Evolutionary conservation across 2,797 vertebrate species (phyloP).

Genomic region (Phataginus tetradactyla): DNA sequence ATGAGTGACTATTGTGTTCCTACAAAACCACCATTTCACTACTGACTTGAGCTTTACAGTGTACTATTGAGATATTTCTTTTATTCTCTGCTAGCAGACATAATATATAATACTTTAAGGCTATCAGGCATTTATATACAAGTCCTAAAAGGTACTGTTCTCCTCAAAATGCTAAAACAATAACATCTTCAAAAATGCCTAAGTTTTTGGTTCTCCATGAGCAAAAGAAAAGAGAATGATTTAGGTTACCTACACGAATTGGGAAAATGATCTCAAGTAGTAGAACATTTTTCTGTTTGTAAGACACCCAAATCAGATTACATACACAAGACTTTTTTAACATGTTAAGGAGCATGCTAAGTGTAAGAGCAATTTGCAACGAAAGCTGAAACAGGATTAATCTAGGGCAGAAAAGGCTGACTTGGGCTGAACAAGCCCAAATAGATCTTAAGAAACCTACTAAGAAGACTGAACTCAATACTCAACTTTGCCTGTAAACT

Average conservation of each 20-base stretch:
- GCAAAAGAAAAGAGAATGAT: slow-evolving; percentile 48
- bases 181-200: slow-evolving; percentile 48
- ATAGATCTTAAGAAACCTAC: slow-evolving; percentile 38
- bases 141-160: slow-evolving; percentile 18
- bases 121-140: slow-evolving; percentile 1
- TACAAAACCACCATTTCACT: slow-evolving; percentile 67
- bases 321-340: slow-evolving; percentile 50
- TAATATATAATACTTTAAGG: slow-evolving; percentile 28
- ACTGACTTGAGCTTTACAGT: background rate
- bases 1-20: slow-evolving; percentile 60
- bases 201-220: slow-evolving; percentile 7
- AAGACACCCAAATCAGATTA: slow-evolving; percentile 73
- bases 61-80: slow-evolving; percentile 28
- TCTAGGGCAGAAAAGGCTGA: slow-evolving; percentile 40
- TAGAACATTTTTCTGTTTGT: slow-evolving; percentile 57
- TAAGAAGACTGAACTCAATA: background rate
- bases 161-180: slow-evolving; percentile 55
- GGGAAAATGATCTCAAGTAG: slow-evolving; percentile 56
- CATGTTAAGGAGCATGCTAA: slow-evolving; percentile 39
- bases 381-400: slow-evolving; percentile 63
- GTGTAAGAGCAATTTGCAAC: slow-evolving; percentile 43
- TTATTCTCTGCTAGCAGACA: slow-evolving; percentile 14
- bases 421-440: background rate
- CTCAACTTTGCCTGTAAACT: background rate
- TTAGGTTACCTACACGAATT: slow-evolving; percentile 40